phyloP scores from a whole-genome alignment of 2,888 invertebrate genomes.

The Anorthoa munda region DNA sequence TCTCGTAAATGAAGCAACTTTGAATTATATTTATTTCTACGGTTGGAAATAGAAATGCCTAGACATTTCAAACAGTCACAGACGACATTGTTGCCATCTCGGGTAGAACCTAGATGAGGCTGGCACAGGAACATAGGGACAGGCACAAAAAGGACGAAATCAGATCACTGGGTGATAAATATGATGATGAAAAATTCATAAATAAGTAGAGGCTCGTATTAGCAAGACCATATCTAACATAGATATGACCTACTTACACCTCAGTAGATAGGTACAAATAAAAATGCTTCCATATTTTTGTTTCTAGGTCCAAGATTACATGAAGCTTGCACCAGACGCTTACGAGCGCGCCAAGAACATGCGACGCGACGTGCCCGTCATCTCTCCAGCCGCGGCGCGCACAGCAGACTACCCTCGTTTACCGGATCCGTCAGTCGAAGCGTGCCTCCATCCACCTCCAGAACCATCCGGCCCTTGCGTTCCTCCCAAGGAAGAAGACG shows the following conservation, averaged over 20 bases:
- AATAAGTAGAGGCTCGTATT: too few species aligned
- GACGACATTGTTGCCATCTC: too few species aligned
- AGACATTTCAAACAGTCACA: not conserved
- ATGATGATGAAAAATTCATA: too few species aligned
- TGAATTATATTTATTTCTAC: not conserved
- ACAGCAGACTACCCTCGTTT: slow-evolving; percentile 74
- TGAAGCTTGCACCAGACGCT: slow-evolving; percentile 82
- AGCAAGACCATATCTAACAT: too few species aligned
- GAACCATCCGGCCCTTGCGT: slow-evolving; percentile 76
- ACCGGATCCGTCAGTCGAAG: slow-evolving; percentile 70
- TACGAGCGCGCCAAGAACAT: slow-evolving; percentile 82
- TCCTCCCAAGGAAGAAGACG: slow-evolving; percentile 80
- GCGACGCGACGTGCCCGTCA: slow-evolving; percentile 80
- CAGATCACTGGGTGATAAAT: too few species aligned
- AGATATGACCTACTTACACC: not conserved
- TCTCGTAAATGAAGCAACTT: not conserved
- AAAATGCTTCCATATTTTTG: not conserved
- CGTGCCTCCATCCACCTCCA: slow-evolving; percentile 75
- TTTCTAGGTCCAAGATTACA: slow-evolving; percentile 81
- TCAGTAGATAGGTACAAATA: not conserved
- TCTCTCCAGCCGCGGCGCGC: slow-evolving; percentile 83
- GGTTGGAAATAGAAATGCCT: not conserved
- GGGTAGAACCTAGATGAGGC: too few species aligned
- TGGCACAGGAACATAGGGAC: too few species aligned
- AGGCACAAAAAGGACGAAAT: too few species aligned